Conservation (phyloP, 2,888 invertebrate species). For the Cactoblastis cactorum region DNA sequence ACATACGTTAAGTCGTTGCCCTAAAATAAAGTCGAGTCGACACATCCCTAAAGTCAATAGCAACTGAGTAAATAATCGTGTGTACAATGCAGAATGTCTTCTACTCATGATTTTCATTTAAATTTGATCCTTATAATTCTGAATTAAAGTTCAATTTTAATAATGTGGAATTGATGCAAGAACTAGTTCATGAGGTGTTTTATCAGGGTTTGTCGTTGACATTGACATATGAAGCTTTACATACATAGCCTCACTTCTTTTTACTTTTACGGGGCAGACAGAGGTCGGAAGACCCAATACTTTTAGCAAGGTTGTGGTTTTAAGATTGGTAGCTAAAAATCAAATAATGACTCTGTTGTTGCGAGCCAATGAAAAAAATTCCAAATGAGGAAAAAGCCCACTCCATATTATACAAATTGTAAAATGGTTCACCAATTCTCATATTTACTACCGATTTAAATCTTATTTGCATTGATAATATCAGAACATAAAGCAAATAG, state of each 20-base stretch:
- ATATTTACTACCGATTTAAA: too few relatives aligned
- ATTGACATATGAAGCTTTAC: not conserved
- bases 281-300: too few relatives aligned
- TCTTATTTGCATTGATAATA: too few relatives aligned
- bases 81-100: conserved; percentile 16
- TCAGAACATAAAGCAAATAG: too few relatives aligned
- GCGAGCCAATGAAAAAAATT: too few relatives aligned
- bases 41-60: conserved; percentile 13
- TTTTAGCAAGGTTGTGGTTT: too few relatives aligned
- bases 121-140: conserved; percentile 3
- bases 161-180: conserved; percentile 12
- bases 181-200: conserved; percentile 1
- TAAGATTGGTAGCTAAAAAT: too few relatives aligned
- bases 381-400: too few relatives aligned
- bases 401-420: too few relatives aligned
- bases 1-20: conserved; percentile 13
- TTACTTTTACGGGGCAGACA: too few relatives aligned
- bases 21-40: conserved; percentile 5
- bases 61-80: conserved; percentile 16
- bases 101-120: not conserved
- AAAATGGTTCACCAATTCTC: too few relatives aligned
- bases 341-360: too few relatives aligned
- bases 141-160: not conserved
- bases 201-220: not conserved
- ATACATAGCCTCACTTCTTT: not conserved